Evolutionary conservation across 1,140 invertebrate genomes (phyloP), one percentile per base, ranked within the genome.

Genomic region (Armadillidium nasatum): DNA sequence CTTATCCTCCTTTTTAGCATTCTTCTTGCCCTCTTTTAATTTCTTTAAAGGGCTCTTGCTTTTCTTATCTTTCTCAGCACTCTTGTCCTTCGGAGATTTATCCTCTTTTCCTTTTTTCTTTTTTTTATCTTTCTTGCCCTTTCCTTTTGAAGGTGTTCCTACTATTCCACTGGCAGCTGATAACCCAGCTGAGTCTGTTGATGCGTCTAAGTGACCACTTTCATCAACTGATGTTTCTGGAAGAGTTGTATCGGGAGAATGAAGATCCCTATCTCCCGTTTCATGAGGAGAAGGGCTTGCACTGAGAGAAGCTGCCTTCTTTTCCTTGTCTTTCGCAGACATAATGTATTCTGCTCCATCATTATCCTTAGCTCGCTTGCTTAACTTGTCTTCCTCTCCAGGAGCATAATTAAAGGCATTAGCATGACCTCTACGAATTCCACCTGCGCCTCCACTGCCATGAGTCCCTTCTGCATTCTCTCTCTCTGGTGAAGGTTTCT

Each of bases 321-420:
- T 19, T 60, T 60, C 50, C 19, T 60, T 60, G 69, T 71, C 69
- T 22, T 23, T 23, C 3, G 69, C 69, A 15, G 69, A 71, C 22
- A 23, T 15, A 15, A 71, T 9, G 19, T 13, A 60, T 22, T 71
- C 11, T 44, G 69, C 43, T 22, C 69, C 69, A 71, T 71, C 70
- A 13, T 0, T 15, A 44, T 0, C 69, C n/a, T 7, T 72, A 43
- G 9, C 44, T 13, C 33, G 43, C 60, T 19, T 72, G 33, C 0
- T 15, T 21, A 21, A 45, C 23, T 33, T n/a, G 4, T 22, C 45
- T 15, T 74, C 76, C 73, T 78, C 78, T 45, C 76, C 78, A 4
- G 80, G 80, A 54, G 80, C 77, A 44, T 81, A 81, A 33, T 81
- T 81, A 75, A 81, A 81, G n/a, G 80, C 80, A 23, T 79, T 69